phyloP scores from a whole-genome alignment of 2,888 invertebrate species.

The Panorpa germanica region DNA sequence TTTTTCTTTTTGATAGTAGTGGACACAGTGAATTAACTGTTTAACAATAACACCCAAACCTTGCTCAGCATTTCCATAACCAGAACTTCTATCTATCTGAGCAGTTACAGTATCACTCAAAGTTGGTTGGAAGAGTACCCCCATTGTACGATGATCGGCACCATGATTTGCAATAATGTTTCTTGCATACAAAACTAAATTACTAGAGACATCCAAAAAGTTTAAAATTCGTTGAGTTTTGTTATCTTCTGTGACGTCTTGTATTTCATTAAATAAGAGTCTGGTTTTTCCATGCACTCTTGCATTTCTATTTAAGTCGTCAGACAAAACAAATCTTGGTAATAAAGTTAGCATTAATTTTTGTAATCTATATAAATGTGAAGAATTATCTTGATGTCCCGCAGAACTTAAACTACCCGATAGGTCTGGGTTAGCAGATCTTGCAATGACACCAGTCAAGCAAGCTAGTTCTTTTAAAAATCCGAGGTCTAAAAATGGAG shows the following conservation, averaged over 20 bases:
- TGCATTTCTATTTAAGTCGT: slow-evolving; percentile 20
- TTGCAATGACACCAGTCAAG: slow-evolving; percentile 53
- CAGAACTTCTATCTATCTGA: slow-evolving; percentile 14
- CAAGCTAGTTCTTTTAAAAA: slow-evolving; percentile 57
- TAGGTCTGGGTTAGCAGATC: slow-evolving; percentile 38
- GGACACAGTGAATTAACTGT: slow-evolving; percentile 32
- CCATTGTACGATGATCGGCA: slow-evolving; percentile 29
- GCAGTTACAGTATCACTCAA: slow-evolving; percentile 21
- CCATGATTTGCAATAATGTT: slow-evolving; percentile 39
- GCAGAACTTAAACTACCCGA: slow-evolving; percentile 18
- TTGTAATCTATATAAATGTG: slow-evolving; percentile 47
- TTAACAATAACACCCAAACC: slow-evolving; percentile 32
- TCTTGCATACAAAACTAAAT: slow-evolving; percentile 49
- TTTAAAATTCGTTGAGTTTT: slow-evolving; percentile 25
- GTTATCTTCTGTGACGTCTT: slow-evolving; percentile 14
- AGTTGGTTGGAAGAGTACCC: slow-evolving; percentile 31
- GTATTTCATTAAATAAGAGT: slow-evolving; percentile 8
- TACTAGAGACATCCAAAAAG: slow-evolving; percentile 44
- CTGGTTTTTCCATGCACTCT: not conserved
- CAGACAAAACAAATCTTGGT: slow-evolving; percentile 41
- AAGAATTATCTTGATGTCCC: slow-evolving; percentile 28
- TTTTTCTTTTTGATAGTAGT: slow-evolving; percentile 30
- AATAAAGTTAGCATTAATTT: slow-evolving; percentile 56
- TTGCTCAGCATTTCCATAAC: slow-evolving; percentile 21
- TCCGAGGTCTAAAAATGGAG: slow-evolving; percentile 40